These are phyloP conservation scores for Aix galericulata DNA, from an alignment of 2,113 vertebrate species.

Conservation along the genomic window DNA sequence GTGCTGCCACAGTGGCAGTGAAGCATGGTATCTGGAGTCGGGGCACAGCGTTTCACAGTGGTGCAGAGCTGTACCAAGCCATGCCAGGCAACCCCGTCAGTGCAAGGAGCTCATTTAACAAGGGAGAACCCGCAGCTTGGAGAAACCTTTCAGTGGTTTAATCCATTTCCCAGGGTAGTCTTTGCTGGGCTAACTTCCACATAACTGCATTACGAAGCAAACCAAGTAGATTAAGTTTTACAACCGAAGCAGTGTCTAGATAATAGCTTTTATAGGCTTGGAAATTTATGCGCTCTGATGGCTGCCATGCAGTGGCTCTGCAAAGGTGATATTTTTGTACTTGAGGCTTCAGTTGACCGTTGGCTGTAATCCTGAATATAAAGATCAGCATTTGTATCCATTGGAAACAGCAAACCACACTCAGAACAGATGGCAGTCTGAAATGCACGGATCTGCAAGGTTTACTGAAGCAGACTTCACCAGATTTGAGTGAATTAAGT, in stretches of 20 bases:
- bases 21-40: rapidly evolving
- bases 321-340: not conserved
- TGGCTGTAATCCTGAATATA: not conserved
- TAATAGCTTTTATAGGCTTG: not conserved
- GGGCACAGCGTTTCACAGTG: rapidly evolving
- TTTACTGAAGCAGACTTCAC: not conserved
- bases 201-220: not conserved
- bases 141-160: not conserved
- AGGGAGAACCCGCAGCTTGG: not conserved
- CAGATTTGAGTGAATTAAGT: not conserved
- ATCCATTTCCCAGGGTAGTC: not conserved
- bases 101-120: not conserved
- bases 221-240: not conserved
- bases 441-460: not conserved
- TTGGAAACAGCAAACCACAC: not conserved
- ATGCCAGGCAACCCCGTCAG: not conserved
- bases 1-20: not conserved
- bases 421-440: not conserved
- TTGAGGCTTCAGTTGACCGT: not conserved
- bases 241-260: not conserved
- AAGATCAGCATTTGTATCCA: not conserved
- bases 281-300: not conserved
- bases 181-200: not conserved
- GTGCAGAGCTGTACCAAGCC: not conserved
- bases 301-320: not conserved